A percentile compares a stretch with the other conserved stretches of the same genome.
Conservation (phyloP, 92 coral and sea anemone genomes). For the Diadumene lineata region DNA sequence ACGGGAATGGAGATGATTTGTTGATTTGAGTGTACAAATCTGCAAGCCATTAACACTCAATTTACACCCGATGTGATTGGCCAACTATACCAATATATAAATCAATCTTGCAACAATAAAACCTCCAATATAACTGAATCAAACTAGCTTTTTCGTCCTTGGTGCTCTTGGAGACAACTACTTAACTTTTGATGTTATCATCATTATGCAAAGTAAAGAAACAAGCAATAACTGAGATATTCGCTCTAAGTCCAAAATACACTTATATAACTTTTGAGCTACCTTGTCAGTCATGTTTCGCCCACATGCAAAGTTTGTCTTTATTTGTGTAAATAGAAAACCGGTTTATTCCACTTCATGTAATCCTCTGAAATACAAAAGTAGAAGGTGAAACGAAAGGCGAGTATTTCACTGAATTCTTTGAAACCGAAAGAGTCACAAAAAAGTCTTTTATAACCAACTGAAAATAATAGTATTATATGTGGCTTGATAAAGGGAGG, state of each 20-base stretch:
- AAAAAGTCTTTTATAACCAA: no score
- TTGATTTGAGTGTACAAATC: not conserved
- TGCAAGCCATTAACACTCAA: not conserved
- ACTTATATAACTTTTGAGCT: not conserved
- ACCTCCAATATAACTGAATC: not conserved
- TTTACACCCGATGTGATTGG: not conserved
- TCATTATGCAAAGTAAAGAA: not conserved
- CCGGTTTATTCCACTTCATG: not conserved
- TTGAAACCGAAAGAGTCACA: not conserved
- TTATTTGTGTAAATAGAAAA: not conserved
- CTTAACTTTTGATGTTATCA: not conserved
- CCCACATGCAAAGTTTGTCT: slow-evolving; percentile 9
- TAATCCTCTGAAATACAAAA: not conserved
- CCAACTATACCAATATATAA: not conserved
- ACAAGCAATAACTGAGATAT: slow-evolving; percentile 3
- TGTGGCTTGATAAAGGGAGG: no score
- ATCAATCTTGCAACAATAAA: not conserved
- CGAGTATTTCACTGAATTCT: not conserved
- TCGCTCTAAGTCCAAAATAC: not conserved
- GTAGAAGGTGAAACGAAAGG: not conserved
- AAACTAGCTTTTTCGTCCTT: no score
- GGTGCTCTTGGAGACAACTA: no score
- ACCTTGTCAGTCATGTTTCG: not conserved
- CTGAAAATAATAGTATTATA: no score
- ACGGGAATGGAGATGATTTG: not conserved